Evolutionary conservation across 2,113 vertebrate genomes (phyloP).

Genomic region (Leptobrachium leishanense): DNA sequence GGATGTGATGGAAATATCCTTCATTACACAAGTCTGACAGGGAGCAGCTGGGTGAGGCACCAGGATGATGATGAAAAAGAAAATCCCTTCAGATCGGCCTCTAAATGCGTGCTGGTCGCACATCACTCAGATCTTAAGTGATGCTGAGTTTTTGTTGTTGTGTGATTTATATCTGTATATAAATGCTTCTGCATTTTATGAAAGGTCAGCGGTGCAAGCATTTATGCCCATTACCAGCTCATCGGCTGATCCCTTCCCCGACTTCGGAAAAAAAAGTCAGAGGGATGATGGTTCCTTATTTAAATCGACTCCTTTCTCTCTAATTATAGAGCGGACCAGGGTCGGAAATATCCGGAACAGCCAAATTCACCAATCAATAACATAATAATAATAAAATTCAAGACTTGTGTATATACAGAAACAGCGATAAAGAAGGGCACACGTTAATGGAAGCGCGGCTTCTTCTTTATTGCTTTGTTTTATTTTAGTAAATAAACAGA

Average conservation of each 20-base stretch:
- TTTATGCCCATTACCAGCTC: neutral
- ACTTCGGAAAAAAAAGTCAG: neutral
- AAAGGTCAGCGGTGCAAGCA: neutral
- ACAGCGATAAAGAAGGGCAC: too few relatives aligned
- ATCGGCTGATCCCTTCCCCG: neutral
- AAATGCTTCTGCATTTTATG: neutral
- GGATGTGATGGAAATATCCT: conserved; percentile 37
- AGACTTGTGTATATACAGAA: too few relatives aligned
- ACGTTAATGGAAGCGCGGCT: too few relatives aligned
- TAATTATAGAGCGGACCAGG: too few relatives aligned
- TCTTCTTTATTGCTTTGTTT: too few relatives aligned
- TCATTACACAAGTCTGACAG: conserved; percentile 38
- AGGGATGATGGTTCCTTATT: too few relatives aligned
- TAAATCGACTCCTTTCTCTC: too few relatives aligned
- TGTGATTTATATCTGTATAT: conserved; percentile 10
- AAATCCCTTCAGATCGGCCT: conserved; percentile 5
- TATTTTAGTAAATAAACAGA: too few relatives aligned
- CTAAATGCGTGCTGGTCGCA: neutral
- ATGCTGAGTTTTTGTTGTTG: neutral
- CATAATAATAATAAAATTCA: too few relatives aligned
- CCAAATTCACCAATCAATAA: too few relatives aligned
- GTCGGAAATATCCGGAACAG: too few relatives aligned
- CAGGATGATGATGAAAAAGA: conserved; percentile 17
- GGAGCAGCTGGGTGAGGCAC: conserved; percentile 34
- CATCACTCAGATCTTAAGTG: conserved; percentile 7